These are phyloP conservation scores for Dendrophyllia cribrosa DNA, from an alignment of 64 coral and sea anemone species.

Conservation along the genomic window DNA sequence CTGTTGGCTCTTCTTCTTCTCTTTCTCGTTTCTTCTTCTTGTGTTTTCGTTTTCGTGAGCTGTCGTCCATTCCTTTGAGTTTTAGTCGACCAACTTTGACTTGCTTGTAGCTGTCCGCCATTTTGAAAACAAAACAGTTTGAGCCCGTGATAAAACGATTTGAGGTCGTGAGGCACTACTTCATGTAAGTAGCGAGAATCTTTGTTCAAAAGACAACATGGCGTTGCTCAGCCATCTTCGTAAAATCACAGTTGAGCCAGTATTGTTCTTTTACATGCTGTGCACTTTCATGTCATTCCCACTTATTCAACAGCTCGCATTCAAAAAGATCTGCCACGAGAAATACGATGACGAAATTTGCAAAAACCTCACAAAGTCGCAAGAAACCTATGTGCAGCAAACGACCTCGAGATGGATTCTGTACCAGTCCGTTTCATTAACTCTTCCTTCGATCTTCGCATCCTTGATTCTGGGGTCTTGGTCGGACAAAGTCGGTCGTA, in stretches of 20 bases:
- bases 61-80: conserved; percentile 81
- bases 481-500: conserved; percentile 93
- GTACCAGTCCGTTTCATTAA: conserved; percentile 74
- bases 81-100: conserved; percentile 91
- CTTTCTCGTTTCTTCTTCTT: conserved; percentile 90
- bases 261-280: conserved; percentile 88
- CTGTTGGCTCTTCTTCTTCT: conserved; percentile 74
- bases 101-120: conserved; percentile 94
- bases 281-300: conserved; percentile 84
- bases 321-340: conserved; percentile 79
- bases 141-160: not conserved
- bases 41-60: conserved; percentile 84
- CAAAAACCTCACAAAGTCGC: conserved; percentile 61
- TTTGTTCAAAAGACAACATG: not conserved
- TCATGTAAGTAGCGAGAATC: not conserved
- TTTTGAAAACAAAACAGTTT: conserved; percentile 21
- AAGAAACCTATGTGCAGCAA: conserved; percentile 60
- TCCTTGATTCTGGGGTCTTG: conserved; percentile 87
- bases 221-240: conserved; percentile 7
- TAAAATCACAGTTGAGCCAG: conserved; percentile 85
- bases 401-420: conserved; percentile 90
- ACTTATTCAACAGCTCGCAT: conserved; percentile 83
- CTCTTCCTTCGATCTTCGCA: conserved; percentile 80
- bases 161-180: too few species aligned
- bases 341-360: conserved; percentile 69